phyloP scores from a whole-genome alignment of 2,888 invertebrate species.

The Cinara cedri region DNA sequence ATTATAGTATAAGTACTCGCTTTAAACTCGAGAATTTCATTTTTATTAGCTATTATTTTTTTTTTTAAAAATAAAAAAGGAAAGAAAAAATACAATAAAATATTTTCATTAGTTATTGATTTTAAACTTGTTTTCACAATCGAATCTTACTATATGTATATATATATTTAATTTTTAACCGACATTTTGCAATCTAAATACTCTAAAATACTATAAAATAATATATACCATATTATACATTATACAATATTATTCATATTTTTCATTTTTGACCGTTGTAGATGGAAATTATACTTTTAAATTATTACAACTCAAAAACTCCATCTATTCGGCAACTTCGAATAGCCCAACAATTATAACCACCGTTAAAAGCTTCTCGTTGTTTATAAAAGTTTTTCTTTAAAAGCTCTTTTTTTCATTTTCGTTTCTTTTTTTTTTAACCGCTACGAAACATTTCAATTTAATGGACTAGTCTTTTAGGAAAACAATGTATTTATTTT shows the following conservation, averaged over 20 bases:
- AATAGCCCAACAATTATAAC: slow-evolving; percentile 42
- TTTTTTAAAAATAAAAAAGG: too few species aligned
- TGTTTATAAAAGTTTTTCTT: slow-evolving; percentile 42
- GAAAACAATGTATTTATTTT: slow-evolving; percentile 11
- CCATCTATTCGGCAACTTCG: not conserved
- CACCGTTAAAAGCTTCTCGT: slow-evolving; percentile 37
- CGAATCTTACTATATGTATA: too few species aligned
- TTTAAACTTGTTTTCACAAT: too few species aligned
- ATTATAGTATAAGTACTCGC: not conserved
- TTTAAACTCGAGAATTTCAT: too few species aligned
- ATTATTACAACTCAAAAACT: not conserved
- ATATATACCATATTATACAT: not conserved
- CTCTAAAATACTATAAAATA: too few species aligned
- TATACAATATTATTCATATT: not conserved
- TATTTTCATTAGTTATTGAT: too few species aligned
- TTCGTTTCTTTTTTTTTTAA: slow-evolving; percentile 1
- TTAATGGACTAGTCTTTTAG: slow-evolving; percentile 21
- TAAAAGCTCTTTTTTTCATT: slow-evolving; percentile 12
- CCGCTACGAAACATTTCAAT: slow-evolving; percentile 29
- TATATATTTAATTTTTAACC: too few species aligned
- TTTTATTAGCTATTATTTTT: too few species aligned
- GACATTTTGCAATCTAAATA: too few species aligned
- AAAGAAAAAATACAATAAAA: too few species aligned
- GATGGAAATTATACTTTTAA: slow-evolving; percentile 3
- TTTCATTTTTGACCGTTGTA: not conserved